Evolutionary conservation across 2,888 invertebrate species (phyloP).

Genomic region (Biston betularia): DNA sequence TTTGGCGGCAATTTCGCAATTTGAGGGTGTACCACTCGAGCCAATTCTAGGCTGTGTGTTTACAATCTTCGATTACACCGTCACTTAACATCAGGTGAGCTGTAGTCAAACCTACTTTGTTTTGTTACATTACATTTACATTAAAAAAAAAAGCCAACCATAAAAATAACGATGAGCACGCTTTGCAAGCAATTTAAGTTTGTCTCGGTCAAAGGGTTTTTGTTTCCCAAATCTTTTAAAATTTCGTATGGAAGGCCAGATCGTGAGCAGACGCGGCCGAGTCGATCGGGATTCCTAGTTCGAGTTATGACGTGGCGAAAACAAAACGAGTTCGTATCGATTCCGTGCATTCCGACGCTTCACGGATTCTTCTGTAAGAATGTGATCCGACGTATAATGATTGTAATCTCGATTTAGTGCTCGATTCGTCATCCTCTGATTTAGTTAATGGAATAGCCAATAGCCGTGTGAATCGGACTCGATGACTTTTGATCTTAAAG

Average conservation of each 20-base stretch:
- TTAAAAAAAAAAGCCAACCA: too few relatives aligned
- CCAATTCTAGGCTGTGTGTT: too few relatives aligned
- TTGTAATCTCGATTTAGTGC: conserved; percentile 82
- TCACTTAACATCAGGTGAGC: too few relatives aligned
- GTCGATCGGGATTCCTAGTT: conserved; percentile 63
- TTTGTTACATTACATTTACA: too few relatives aligned
- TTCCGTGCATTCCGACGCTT: conserved; percentile 82
- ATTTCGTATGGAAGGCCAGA: conserved; percentile 42
- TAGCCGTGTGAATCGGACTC: conserved; percentile 75
- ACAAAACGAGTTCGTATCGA: conserved; percentile 82
- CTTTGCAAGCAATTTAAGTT: neutral
- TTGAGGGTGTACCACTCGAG: too few relatives aligned
- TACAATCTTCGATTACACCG: too few relatives aligned
- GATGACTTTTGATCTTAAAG: conserved; percentile 47
- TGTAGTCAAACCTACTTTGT: too few relatives aligned
- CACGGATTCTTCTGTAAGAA: conserved; percentile 78
- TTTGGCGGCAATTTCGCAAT: too few relatives aligned
- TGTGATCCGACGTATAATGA: conserved; percentile 78
- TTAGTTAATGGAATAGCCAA: conserved; percentile 83
- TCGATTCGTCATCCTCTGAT: conserved; percentile 84
- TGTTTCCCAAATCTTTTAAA: conserved; percentile 29
- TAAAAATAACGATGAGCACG: too few relatives aligned
- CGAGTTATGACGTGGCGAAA: conserved; percentile 85
- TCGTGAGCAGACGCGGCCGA: conserved; percentile 53
- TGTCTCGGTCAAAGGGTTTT: neutral